Evolutionary conservation across 2,797 vertebrate genomes (phyloP).

Genomic region (Poeciliopsis infans): DNA sequence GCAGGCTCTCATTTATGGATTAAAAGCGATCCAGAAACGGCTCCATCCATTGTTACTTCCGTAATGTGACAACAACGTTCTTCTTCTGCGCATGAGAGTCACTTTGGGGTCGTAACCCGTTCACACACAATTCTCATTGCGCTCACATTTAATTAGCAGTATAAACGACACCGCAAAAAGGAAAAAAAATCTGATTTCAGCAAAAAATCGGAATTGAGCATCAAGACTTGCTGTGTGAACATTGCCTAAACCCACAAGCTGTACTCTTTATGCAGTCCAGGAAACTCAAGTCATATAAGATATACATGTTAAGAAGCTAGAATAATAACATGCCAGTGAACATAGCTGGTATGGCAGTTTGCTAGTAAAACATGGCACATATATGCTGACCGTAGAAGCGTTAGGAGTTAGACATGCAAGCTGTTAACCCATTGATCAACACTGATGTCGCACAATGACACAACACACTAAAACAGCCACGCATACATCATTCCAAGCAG

Average conservation of each 20-base stretch:
- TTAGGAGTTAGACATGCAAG: conserved; percentile 60
- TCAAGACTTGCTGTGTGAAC: no score
- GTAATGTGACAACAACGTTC: no score
- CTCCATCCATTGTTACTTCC: no score
- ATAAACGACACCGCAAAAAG: no score
- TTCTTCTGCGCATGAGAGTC: no score
- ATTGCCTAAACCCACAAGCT: conserved; percentile 79
- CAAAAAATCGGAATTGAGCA: no score
- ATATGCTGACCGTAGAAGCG: conserved; percentile 35
- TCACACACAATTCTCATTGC: no score
- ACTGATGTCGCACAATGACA: conserved; percentile 33
- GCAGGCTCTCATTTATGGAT: no score
- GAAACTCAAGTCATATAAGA: conserved; percentile 48
- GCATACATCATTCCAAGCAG: conserved; percentile 70
- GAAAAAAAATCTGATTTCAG: no score
- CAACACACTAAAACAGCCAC: conserved; percentile 38
- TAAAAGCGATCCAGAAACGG: no score
- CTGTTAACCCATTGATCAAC: conserved; percentile 51
- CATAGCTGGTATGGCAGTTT: conserved; percentile 19
- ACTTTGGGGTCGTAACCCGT: no score
- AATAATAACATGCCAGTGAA: conserved; percentile 13
- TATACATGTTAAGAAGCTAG: conserved; percentile 30
- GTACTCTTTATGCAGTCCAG: conserved; percentile 66
- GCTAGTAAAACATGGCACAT: neutral
- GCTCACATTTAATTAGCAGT: no score